phyloP scores from a whole-genome alignment of 1,140 invertebrate genomes.

The Periplaneta americana region DNA sequence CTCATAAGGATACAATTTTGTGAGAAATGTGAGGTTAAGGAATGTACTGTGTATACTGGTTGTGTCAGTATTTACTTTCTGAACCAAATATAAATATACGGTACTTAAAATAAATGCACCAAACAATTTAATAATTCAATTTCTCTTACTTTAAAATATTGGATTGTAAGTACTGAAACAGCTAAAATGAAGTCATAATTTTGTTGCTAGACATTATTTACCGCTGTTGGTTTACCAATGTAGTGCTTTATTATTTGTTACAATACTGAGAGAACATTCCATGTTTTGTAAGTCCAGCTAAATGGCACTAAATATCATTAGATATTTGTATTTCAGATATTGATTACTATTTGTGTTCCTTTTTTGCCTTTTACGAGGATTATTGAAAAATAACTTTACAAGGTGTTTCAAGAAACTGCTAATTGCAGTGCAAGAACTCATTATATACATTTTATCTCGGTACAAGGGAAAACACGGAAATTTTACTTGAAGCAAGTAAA shows the following conservation, averaged over 20 bases:
- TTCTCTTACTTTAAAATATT: neutral
- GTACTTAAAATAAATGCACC: neutral
- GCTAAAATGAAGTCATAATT: neutral
- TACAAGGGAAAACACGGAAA: too few relatives aligned
- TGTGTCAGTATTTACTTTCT: neutral
- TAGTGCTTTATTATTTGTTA: neutral
- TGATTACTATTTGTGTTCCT: neutral
- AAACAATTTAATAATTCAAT: neutral
- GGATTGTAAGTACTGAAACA: neutral
- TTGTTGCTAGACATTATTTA: too few relatives aligned
- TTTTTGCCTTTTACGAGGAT: too few relatives aligned
- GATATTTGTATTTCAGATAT: neutral
- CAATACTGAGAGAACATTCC: neutral
- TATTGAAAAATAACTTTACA: too few relatives aligned
- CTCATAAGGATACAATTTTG: neutral
- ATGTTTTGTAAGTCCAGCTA: neutral
- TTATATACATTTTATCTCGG: too few relatives aligned
- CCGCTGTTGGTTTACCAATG: neutral
- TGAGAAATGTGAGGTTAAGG: neutral
- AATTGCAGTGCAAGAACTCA: too few relatives aligned
- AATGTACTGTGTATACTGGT: neutral
- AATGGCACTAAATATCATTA: neutral
- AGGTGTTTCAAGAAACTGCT: too few relatives aligned
- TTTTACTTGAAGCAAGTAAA: too few relatives aligned
- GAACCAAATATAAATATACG: neutral